These are phyloP conservation scores for Pasiphila rectangulata DNA, from an alignment of 2,888 invertebrate species.

Conservation along the genomic window DNA sequence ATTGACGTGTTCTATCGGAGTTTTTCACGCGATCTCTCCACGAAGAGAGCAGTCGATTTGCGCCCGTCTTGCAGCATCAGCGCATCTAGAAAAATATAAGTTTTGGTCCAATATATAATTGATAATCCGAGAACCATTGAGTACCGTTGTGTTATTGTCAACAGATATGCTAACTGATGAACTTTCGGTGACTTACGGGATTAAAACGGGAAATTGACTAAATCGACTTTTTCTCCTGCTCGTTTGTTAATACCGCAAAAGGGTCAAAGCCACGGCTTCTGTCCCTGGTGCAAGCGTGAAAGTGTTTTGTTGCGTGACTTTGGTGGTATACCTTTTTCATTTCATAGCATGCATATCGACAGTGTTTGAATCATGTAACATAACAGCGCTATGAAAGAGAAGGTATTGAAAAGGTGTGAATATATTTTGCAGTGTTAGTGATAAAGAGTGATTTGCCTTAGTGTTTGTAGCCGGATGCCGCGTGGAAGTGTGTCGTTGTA, in stretches of 20 bases:
- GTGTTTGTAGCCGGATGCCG: conserved; percentile 57
- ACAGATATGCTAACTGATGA: too few relatives aligned
- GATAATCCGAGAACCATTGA: too few relatives aligned
- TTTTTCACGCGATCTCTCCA: conserved; percentile 79
- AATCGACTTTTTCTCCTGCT: too few relatives aligned
- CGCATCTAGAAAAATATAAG: conserved; percentile 47
- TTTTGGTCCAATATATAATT: too few relatives aligned
- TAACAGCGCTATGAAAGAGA: conserved; percentile 5
- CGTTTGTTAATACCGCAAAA: too few relatives aligned
- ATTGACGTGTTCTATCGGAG: conserved; percentile 66
- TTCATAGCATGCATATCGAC: conserved; percentile 41
- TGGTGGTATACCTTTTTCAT: conserved; percentile 50
- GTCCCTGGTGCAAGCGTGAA: conserved; percentile 36
- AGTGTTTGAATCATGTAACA: neutral
- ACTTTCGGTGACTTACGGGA: neutral
- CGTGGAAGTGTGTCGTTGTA: conserved; percentile 63
- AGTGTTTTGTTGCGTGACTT: conserved; percentile 39
- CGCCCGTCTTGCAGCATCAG: conserved; percentile 58
- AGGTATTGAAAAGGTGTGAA: conserved; percentile 12
- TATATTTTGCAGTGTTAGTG: conserved; percentile 29
- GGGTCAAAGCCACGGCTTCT: too few relatives aligned
- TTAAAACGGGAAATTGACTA: too few relatives aligned
- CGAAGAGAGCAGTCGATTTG: conserved; percentile 69
- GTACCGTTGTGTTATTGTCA: too few relatives aligned
- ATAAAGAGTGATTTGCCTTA: conserved; percentile 36